Evolutionary conservation across 2,888 invertebrate genomes (phyloP).

Genomic region (Thecophora atra): DNA sequence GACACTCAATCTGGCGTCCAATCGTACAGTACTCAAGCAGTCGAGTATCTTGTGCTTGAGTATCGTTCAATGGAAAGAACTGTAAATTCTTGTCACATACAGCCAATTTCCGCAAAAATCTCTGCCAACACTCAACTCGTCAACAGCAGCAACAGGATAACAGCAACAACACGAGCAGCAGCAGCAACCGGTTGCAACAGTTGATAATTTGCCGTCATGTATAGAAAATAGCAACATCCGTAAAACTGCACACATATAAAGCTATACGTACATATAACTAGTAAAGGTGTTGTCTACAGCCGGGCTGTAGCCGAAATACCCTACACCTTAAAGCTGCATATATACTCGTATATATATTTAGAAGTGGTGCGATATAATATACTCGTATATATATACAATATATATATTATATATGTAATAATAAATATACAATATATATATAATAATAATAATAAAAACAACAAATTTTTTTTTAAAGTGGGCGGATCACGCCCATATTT

Average conservation of each 20-base stretch:
- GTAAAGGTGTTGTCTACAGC: too few species aligned
- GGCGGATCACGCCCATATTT: too few species aligned
- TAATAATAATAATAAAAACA: too few species aligned
- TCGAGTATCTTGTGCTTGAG: not conserved
- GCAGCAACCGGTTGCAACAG: slow-evolving; percentile 22
- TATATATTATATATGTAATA: too few species aligned
- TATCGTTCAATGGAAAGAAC: slow-evolving; percentile 7
- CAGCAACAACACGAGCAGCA: slow-evolving; percentile 11
- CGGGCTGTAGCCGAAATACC: too few species aligned
- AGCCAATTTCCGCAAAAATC: slow-evolving; percentile 29
- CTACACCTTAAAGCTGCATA: too few species aligned
- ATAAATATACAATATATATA: too few species aligned
- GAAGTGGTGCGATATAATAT: too few species aligned
- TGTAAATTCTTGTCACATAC: slow-evolving; percentile 27
- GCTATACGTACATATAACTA: not conserved
- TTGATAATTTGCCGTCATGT: slow-evolving; percentile 31
- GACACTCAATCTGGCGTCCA: not conserved
- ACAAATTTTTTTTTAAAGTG: too few species aligned
- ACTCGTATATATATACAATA: too few species aligned
- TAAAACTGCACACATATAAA: not conserved
- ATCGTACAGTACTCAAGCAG: not conserved
- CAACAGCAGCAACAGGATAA: slow-evolving; percentile 15
- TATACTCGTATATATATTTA: too few species aligned
- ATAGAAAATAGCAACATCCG: slow-evolving; percentile 5
- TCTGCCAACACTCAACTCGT: slow-evolving; percentile 15